Evolutionary conservation across 2,888 invertebrate species (phyloP).

Genomic region (Leptogaster cylindrica): DNA sequence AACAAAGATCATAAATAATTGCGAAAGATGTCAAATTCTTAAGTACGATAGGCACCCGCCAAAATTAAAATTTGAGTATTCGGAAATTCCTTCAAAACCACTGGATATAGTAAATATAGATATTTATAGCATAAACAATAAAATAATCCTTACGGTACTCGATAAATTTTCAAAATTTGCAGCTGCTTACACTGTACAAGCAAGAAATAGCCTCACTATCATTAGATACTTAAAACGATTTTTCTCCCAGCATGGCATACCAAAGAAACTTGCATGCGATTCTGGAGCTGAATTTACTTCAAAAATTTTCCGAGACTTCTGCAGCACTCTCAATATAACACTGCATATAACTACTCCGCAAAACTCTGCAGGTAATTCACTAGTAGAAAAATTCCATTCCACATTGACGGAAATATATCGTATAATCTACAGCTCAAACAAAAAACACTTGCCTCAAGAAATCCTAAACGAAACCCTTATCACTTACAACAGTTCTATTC

Average conservation of each 20-base stretch:
- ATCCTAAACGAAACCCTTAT: constrained; percentile 5
- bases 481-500: constrained; percentile 6
- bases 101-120: constrained; percentile 47
- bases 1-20: constrained; percentile 39
- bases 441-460: not conserved
- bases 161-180: constrained; percentile 42
- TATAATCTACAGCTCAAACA: constrained; percentile 28
- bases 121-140: constrained; percentile 43
- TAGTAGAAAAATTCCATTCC: constrained; percentile 45
- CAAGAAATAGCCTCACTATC: constrained; percentile 38
- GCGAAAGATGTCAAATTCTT: constrained; percentile 38
- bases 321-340: constrained; percentile 38
- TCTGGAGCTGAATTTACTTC: constrained; percentile 43
- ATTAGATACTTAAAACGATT: constrained; percentile 15
- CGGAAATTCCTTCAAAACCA: constrained; percentile 45
- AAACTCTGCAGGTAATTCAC: constrained; percentile 44
- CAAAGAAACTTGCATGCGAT: constrained; percentile 35
- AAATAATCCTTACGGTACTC: constrained; percentile 40
- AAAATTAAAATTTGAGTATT: constrained; percentile 44
- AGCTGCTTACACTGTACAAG: constrained; percentile 19
- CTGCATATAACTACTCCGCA: constrained; percentile 44
- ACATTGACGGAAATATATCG: constrained; percentile 46
- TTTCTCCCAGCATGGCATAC: constrained; percentile 35
- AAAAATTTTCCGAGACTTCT: constrained; percentile 44
- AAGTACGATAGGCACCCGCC: constrained; percentile 47